These are phyloP conservation scores for Prenolepis imparis DNA, from an alignment of 2,888 invertebrate species.

Conservation along the genomic window DNA sequence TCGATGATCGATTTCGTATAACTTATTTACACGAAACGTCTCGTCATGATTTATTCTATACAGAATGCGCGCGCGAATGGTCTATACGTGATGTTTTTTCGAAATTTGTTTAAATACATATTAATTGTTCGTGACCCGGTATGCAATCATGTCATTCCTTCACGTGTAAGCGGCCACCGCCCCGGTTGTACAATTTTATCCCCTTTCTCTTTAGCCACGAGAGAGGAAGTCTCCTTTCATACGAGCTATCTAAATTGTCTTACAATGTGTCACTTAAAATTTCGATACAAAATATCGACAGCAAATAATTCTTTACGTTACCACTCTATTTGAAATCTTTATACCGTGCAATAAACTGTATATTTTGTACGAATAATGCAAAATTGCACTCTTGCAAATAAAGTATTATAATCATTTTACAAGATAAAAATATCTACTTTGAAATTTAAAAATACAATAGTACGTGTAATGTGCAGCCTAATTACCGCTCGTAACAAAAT, in stretches of 20 bases:
- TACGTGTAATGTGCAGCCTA: neutral
- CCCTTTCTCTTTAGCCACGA: constrained; percentile 51
- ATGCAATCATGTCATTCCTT: constrained; percentile 47
- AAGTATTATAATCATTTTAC: neutral
- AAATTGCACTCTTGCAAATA: neutral
- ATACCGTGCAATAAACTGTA: neutral
- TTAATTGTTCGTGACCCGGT: constrained; percentile 37
- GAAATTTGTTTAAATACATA: constrained; percentile 44
- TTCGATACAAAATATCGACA: neutral
- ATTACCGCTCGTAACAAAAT: neutral
- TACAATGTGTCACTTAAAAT: constrained; percentile 4
- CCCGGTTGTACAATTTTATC: constrained; percentile 20
- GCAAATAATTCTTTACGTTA: neutral
- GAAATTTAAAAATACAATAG: neutral
- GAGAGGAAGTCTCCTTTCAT: neutral
- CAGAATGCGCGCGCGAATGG: neutral
- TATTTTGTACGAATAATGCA: neutral
- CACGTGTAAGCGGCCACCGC: constrained; percentile 11
- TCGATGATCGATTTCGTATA: neutral
- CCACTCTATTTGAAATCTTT: neutral
- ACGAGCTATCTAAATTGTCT: constrained; percentile 28
- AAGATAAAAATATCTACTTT: neutral
- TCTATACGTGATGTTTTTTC: constrained; percentile 51
- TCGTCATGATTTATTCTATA: neutral
- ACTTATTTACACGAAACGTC: neutral